These are phyloP conservation scores for Cheilosia vernalis DNA, from an alignment of 2,888 invertebrate species.

Conservation along the genomic window DNA sequence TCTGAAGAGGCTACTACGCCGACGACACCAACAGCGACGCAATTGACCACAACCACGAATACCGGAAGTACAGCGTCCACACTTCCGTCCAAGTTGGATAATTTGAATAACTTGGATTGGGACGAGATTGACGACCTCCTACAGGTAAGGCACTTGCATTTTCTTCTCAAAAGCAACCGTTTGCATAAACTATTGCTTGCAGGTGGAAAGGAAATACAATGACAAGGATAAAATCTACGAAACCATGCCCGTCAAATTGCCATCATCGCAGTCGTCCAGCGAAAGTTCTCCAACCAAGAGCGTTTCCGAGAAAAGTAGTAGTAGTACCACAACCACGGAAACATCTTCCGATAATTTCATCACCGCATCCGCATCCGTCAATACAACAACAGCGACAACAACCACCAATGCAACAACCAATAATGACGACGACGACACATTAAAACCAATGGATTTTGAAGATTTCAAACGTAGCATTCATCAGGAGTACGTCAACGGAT, in stretches of 20 bases:
- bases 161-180: neutral
- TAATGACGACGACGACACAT: slow-evolving; percentile 81
- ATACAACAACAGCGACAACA: slow-evolving; percentile 78
- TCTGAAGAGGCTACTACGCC: slow-evolving; percentile 82
- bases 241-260: slow-evolving; percentile 87
- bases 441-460: slow-evolving; percentile 83
- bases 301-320: slow-evolving; percentile 77
- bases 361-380: slow-evolving; percentile 80
- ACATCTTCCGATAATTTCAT: slow-evolving; percentile 81
- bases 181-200: neutral
- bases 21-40: slow-evolving; percentile 78
- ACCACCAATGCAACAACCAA: slow-evolving; percentile 79
- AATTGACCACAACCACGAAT: slow-evolving; percentile 76
- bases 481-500: slow-evolving; percentile 82
- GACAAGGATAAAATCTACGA: slow-evolving; percentile 87
- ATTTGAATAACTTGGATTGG: slow-evolving; percentile 87
- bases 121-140: slow-evolving; percentile 89
- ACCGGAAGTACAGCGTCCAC: slow-evolving; percentile 83
- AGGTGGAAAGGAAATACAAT: slow-evolving; percentile 86
- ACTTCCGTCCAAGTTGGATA: slow-evolving; percentile 87
- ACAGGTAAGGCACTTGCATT: slow-evolving; percentile 81
- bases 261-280: slow-evolving; percentile 84
- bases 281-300: slow-evolving; percentile 82
- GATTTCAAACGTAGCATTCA: slow-evolving; percentile 83
- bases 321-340: slow-evolving; percentile 76